A percentile compares a stretch with the other conserved stretches of the same genome.
Evolutionary conservation across 2,888 invertebrate species (phyloP).

Genomic region (Idaea dimidiata): DNA sequence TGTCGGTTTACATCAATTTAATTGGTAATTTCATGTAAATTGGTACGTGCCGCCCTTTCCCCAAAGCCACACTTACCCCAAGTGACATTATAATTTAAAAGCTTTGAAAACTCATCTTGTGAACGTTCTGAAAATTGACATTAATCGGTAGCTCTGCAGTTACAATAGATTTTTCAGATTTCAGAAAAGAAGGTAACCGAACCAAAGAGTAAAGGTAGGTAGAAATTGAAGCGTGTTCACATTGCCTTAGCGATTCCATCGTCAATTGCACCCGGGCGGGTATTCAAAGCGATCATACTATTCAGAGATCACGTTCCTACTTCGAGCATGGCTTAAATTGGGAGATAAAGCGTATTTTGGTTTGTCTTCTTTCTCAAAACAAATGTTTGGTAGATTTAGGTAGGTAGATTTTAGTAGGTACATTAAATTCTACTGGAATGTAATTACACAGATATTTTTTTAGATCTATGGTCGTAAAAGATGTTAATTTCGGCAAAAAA

Average conservation of each 20-base stretch:
- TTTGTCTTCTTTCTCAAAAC: no score
- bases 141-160: constrained; percentile 24
- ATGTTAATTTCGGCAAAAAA: no score
- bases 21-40: no score
- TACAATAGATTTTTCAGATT: constrained; percentile 14
- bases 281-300: constrained; percentile 72
- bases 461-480: no score
- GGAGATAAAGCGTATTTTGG: constrained; percentile 18
- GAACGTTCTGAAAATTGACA: background rate
- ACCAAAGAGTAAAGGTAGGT: constrained; percentile 42
- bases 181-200: constrained; percentile 37
- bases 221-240: constrained; percentile 52
- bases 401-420: no score
- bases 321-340: constrained; percentile 28
- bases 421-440: no score
- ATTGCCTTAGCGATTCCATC: constrained; percentile 64
- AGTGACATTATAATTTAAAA: background rate
- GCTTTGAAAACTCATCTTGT: constrained; percentile 14
- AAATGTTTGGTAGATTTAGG: no score
- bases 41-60: no score
- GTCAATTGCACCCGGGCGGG: constrained; percentile 71
- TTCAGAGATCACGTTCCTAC: constrained; percentile 68
- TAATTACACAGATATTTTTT: no score
- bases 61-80: no score
- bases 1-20: no score